Evolutionary conservation across 2,797 vertebrate genomes (phyloP), one percentile per base, ranked within the genome.

Genomic region (Rhinophrynus dorsalis): DNA sequence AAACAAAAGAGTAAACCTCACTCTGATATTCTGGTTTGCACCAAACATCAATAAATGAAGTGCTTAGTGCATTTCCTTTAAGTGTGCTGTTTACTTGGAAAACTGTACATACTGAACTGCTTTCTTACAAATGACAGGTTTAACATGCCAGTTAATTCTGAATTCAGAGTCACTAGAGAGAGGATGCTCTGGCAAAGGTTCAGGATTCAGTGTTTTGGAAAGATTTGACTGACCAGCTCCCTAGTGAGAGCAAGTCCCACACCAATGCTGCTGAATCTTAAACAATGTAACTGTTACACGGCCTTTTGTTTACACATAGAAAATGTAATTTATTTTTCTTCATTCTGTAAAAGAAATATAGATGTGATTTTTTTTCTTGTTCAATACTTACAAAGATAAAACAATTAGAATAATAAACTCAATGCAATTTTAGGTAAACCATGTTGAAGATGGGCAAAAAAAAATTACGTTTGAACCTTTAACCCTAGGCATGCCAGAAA

Each of bases 171-270:
- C 80, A 83, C 77, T 18, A 54, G 80, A 83, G 79, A 86, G 79
- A 84, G 75, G 72, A 67, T 74, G 71, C 73, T 81, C 77, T 81
- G 81, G 83, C 80, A 81, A 79, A 83, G 77, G 78, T 79, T 85
- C 81, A 83, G 78, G 77, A 86, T 81, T 79, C 79, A 81, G 78
- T 85, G 79, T 85, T 85, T 80, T 78, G 80, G 81, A 88, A 86
- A 85, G 80, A 80, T 82, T 83, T 77, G 75, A 83, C 79, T 83
- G 77, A 78, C 78, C 76, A 77, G 67, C 62, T 82, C 80, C 86
- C 77, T 81, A 75, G 80, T 48, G 73, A 78, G 78, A 74, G 69
- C 42, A 76, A 83, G 81, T 81, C 73, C 79, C 76, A 76, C 76
- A 78, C 80, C 68, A 83, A 82, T 60, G 76, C 68, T 73, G 64